Percentiles rank a stretch among this genome's conserved stretches.
Conservation (phyloP, 92 coral and sea anemone species). For the Actinernus sp. region DNA sequence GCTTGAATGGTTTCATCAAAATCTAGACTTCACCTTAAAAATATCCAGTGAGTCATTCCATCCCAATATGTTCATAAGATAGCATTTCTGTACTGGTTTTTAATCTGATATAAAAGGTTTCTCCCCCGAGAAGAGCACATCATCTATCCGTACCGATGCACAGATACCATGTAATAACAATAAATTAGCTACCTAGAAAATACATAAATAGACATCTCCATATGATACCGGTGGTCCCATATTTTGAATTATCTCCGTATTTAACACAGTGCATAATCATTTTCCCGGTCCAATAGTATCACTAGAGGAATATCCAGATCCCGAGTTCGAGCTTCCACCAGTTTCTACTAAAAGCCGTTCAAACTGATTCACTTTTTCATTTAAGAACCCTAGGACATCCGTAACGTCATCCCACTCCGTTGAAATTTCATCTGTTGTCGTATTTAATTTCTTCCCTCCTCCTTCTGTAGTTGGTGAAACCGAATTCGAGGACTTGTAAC, state of each 20-base stretch:
- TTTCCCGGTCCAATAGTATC: slow-evolving; percentile 67
- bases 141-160: not conserved
- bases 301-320: slow-evolving; percentile 80
- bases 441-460: slow-evolving; percentile 20
- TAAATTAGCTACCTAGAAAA: not conserved
- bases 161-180: not conserved
- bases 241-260: not conserved
- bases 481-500: slow-evolving; percentile 10
- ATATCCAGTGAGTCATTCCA: no score
- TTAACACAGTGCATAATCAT: not conserved
- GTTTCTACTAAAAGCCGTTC: slow-evolving; percentile 85
- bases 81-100: no score
- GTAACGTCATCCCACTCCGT: slow-evolving; percentile 92
- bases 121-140: not conserved
- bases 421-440: slow-evolving; percentile 44
- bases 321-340: slow-evolving; percentile 72
- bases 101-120: no score
- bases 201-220: not conserved
- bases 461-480: slow-evolving; percentile 10
- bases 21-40: not conserved
- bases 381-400: slow-evolving; percentile 87
- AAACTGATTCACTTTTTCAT: slow-evolving; percentile 91
- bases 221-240: no score
- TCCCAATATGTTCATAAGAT: no score
- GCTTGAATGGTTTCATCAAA: not conserved